Conservation (phyloP, 2,113 vertebrate genomes). For the Phylloscopus trochiloides region DNA sequence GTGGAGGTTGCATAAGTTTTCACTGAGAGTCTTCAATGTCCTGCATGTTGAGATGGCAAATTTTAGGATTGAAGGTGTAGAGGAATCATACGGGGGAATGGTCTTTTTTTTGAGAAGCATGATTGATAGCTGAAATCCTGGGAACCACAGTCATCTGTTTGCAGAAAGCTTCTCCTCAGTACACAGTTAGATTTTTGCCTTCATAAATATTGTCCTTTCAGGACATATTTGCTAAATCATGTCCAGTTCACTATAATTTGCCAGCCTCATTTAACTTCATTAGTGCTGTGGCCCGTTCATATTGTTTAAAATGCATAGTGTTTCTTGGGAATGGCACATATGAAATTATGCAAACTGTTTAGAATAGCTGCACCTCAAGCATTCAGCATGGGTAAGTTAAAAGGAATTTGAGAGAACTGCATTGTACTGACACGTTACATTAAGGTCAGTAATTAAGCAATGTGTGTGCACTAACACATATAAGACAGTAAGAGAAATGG, state of each 20-base stretch:
- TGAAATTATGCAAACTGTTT: background rate
- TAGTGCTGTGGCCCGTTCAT: background rate
- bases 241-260: constrained; percentile 45
- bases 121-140: background rate
- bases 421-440: constrained; percentile 23
- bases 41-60: background rate
- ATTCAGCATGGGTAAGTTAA: background rate
- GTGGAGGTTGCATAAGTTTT: background rate
- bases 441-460: constrained; percentile 18
- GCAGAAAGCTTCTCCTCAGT: background rate
- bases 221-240: constrained; percentile 17
- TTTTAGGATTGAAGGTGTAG: background rate
- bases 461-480: background rate
- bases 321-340: constrained; percentile 20
- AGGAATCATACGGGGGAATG: background rate
- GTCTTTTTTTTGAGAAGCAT: background rate
- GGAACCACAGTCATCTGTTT: background rate
- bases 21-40: background rate
- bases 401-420: constrained; percentile 20
- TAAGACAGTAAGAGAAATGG: background rate
- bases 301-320: background rate
- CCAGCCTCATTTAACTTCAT: background rate
- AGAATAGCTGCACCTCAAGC: background rate
- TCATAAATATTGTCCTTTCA: constrained; percentile 52
- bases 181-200: background rate